Evolutionary conservation across 2,888 invertebrate species (phyloP).

Genomic region (Aporophyla nigra): DNA sequence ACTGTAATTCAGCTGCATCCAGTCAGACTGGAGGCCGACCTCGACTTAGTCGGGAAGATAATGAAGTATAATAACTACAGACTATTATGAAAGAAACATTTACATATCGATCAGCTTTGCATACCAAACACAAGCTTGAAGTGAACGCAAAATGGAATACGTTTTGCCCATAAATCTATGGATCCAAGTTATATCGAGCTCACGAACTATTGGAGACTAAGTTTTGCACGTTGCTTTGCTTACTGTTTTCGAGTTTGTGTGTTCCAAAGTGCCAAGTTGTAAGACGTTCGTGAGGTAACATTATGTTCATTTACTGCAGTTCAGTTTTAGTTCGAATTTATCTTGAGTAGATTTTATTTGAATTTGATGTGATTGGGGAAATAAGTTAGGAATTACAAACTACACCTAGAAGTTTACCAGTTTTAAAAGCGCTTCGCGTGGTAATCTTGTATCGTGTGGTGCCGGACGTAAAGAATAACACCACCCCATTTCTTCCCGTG

Average conservation of each 20-base stretch:
- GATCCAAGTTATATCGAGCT: slow-evolving; percentile 70
- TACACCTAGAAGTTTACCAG: neutral
- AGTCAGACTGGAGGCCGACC: too few species aligned
- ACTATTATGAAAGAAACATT: slow-evolving; percentile 41
- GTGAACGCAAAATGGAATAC: slow-evolving; percentile 73
- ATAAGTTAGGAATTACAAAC: too few species aligned
- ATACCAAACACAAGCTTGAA: slow-evolving; percentile 67
- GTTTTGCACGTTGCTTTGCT: slow-evolving; percentile 41
- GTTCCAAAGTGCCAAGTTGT: slow-evolving; percentile 6
- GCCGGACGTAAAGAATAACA: too few species aligned
- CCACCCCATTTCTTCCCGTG: too few species aligned
- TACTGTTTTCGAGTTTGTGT: slow-evolving; percentile 33
- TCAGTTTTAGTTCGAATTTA: neutral
- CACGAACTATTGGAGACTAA: slow-evolving; percentile 56
- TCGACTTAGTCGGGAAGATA: too few species aligned
- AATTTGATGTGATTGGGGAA: neutral
- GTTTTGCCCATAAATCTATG: slow-evolving; percentile 73
- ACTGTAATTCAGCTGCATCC: too few species aligned
- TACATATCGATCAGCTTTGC: slow-evolving; percentile 53
- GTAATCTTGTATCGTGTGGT: too few species aligned
- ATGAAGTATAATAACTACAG: neutral
- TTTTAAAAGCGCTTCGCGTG: too few species aligned
- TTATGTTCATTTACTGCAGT: slow-evolving; percentile 14
- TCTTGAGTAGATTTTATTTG: neutral
- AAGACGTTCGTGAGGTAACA: slow-evolving; percentile 9